Evolutionary conservation across 2,113 vertebrate genomes (phyloP), one percentile per base, ranked within the genome.

Genomic region (Cheilinus undulatus): DNA sequence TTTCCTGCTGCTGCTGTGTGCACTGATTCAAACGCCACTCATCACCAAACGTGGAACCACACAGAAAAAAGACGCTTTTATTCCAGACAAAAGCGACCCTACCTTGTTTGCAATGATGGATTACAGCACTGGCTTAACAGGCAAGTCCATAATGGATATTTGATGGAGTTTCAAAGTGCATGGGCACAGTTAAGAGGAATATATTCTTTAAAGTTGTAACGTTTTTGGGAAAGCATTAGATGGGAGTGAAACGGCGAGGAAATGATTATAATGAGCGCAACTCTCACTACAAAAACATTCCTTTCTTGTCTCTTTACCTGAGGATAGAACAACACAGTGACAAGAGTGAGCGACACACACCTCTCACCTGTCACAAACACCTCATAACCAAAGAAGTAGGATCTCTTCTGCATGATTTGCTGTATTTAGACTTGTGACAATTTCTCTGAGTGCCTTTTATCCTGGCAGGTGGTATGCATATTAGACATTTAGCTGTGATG

Each of bases 401-500:
- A 62, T 57, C 10, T 27, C 54, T 73, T 71, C 66, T 59, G 64
- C 60, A 32, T 59, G 42, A 36, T 64, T 82, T 78, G 69, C 66
- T 87, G 60, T 74, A 71, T 84, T 86, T 76, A 69, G 80, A 73
- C 54, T 73, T 78, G 70, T 58, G 69, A 73, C 57, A 32, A 60
- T 42, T 61, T 56, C 45, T 73, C 51, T 14, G 78, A 74, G 70
- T 79, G 67, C 42, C 73, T 80, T 86, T 87, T 86, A 91, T 89
- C 85, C 52, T 69, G 34, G 81, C 71, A 81, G 85, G 89, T 74
- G 78, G 83, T 84, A 85, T 81, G 79, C 75, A 78, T 86, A 85
- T 88, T 81, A 91, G 84, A 85, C 80, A 82, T 91, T 89, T 91
- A 82, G 81, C 82, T 76, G 77, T 83, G 81, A 87, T 79, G 69